These are phyloP conservation scores for Acanthosoma haemorrhoidale DNA, from an alignment of 2,888 invertebrate genomes.

Conservation along the genomic window DNA sequence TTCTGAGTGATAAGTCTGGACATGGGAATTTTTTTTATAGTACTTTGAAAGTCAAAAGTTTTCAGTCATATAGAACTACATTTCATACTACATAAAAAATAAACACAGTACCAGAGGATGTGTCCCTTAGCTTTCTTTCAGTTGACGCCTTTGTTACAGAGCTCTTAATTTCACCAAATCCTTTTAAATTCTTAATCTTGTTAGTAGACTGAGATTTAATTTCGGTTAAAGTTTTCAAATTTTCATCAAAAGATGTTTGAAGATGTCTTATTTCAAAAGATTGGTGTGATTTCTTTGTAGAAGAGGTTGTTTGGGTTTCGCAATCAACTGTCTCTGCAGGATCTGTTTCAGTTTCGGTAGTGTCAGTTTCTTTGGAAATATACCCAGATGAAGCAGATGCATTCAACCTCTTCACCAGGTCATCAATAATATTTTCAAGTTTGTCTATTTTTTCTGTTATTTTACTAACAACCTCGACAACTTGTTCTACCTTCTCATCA, in stretches of 20 bases:
- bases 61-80: no score
- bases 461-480: slow-evolving; percentile 34
- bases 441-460: slow-evolving; percentile 37
- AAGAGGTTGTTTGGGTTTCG: slow-evolving; percentile 13
- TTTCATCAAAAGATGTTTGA: background rate
- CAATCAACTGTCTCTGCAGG: slow-evolving; percentile 4
- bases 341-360: slow-evolving; percentile 12
- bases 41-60: no score
- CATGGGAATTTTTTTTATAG: no score
- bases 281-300: background rate
- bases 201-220: background rate
- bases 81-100: background rate
- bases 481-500: slow-evolving; percentile 28
- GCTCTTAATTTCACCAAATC: background rate
- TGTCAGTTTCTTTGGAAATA: slow-evolving; percentile 18
- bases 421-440: slow-evolving; percentile 35
- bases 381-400: slow-evolving; percentile 14
- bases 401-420: slow-evolving; percentile 31
- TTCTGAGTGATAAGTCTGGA: no score
- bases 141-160: background rate
- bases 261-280: background rate
- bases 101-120: background rate
- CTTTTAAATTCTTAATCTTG: background rate
- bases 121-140: background rate
- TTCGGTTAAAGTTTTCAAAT: background rate